Evolutionary conservation across 2,888 invertebrate genomes (phyloP), one percentile per base, ranked within the genome.

Genomic region (Agonopterix subpropinquella): DNA sequence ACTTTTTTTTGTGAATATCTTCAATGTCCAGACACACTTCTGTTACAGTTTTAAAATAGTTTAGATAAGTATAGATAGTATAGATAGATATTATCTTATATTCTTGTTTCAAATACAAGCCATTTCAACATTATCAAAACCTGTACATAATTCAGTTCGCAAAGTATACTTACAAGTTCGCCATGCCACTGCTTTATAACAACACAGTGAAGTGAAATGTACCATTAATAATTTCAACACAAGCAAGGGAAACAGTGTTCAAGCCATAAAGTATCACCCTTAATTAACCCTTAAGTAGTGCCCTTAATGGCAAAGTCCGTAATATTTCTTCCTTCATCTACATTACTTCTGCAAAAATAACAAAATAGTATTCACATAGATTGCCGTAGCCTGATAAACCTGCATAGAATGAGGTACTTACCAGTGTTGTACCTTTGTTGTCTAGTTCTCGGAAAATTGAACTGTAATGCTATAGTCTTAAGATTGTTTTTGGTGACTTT

Each of bases 341-440:
- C 81, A 81, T 80, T 77, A 81, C 77, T 79, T 77, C 77, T 78
- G 79, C 77, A 80, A 82, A 83, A 83, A 83, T 80, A 81, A 82
- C 80, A 77, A 80, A 81, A 80, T 78, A 78, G 76, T 77, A 69
- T 71, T 73, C 74, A 67, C 68, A 72, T 57, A 59, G 80, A 80
- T 82, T 67, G 76, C 77, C 64, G 69, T 63, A 67, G 58, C 63
- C 62, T 65, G 84, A 85, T 86, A 84, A 77, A 68, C 65, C 74
- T 77, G 79, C 78, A 80, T 79, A 74, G 77, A 70, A 65, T 62
- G 70, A 73, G 71, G 69, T 66, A 75, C 72, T 74, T 65, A 61
- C 63, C 57, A 65, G 63, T 66, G 64, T 66, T 67, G 61, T 71
- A 67, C 66, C 69, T 70, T 71, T 77, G 71, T 74, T 70, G 69